Base-by-base conservation (phyloP, 2,888 invertebrate species). In the Clepsis dumicolana region DNA sequence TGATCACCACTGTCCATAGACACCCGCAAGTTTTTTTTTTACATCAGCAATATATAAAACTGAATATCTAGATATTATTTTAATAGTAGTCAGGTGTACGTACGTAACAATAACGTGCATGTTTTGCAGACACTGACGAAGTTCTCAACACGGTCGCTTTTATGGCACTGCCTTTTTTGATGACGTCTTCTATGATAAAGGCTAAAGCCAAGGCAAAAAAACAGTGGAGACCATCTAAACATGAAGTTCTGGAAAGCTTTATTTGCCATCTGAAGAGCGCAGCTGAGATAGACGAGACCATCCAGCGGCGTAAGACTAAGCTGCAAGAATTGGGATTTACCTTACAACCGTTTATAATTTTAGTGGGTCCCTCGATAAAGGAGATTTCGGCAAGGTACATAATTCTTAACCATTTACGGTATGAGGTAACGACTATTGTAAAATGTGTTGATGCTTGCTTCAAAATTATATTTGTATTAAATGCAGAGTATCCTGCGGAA, bases 251-350 rank as follows among this genome's bases (percentile, higher is more conserved):
- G 7, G 4, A 44, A 16, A 44, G 44, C 21, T 50, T 50, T 50
- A 50, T 50, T 10, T 18, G 18, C 18, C 50, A 50, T 50, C 4
- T 50, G 14, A 54, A 54, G 16, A 54, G 54, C 54, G 54, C 54
- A 54, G 54, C 54, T 27, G 32, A 54, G 32, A 32, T 54, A 25
- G 54, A 54, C 12, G 54, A 54, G 54, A 25, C 27, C 54, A 54
- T 54, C 16, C 25, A 24, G 5, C 25, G 54, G 27, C 14, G 54
- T n/a, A 54, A 25, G 27, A 25, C 25, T 25, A 54, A 32, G 21
- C 50, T 50, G 4, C 50, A 18, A 18, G 18, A 50, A 54, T 54
- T 54, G 12, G 54, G 27, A 14, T 54, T 54, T n/a, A 12, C 14
- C 27, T 25, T 54, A 27, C 54, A 54, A 25, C 54, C 54, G 14